Percentiles rank a stretch among this genome's conserved stretches.
phyloP scores from a whole-genome alignment of 2,797 vertebrate genomes.

The Antrozous pallidus region DNA sequence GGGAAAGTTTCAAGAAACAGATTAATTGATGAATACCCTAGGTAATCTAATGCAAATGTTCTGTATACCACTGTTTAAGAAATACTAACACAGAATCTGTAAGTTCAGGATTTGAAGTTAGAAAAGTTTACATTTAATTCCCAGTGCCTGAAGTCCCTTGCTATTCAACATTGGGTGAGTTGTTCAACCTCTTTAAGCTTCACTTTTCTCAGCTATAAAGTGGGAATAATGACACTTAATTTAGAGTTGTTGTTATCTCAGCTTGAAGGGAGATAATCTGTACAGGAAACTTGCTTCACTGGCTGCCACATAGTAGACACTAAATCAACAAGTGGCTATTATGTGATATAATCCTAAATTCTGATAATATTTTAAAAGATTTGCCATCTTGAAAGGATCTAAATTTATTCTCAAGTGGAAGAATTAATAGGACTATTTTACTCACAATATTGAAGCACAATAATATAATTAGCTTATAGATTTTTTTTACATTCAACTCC shows the following conservation, averaged over 20 bases:
- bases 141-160: background rate
- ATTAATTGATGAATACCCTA: background rate
- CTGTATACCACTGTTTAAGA: background rate
- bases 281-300: background rate
- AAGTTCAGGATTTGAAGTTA: background rate
- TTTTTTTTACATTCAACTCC: background rate
- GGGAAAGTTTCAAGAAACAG: background rate
- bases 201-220: constrained; percentile 12
- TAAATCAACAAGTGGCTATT: background rate
- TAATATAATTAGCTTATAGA: background rate
- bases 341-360: background rate
- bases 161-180: background rate
- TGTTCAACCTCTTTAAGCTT: background rate
- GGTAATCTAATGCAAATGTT: background rate
- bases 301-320: background rate
- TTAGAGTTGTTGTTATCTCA: background rate
- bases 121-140: background rate
- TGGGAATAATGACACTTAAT: background rate
- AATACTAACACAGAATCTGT: background rate
- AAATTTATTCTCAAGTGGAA: background rate
- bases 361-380: background rate
- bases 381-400: background rate
- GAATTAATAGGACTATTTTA: background rate
- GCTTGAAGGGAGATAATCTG: background rate
- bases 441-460: background rate